Percentiles rank a stretch among this genome's conserved stretches.
Evolutionary conservation across 2,888 invertebrate genomes (phyloP).

Genomic region (Drymonia ruficornis): DNA sequence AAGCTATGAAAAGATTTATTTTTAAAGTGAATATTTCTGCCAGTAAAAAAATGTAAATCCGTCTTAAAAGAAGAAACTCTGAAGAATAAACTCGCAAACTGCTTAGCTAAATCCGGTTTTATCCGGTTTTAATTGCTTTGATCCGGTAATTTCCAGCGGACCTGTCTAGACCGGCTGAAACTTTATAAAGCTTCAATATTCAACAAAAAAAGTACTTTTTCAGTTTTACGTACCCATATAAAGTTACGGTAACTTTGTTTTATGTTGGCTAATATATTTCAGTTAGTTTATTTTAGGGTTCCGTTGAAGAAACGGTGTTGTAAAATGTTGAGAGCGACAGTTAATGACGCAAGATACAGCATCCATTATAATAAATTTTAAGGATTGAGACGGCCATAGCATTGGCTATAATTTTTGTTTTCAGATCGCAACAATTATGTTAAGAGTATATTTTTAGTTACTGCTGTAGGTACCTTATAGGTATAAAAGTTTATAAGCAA

Average conservation of each 20-base stretch:
- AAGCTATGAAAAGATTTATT: too few relatives aligned
- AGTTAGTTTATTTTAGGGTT: slow-evolving; percentile 4
- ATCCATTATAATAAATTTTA: slow-evolving; percentile 2
- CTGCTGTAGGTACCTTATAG: too few relatives aligned
- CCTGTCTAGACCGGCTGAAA: slow-evolving; percentile 25
- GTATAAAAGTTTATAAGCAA: too few relatives aligned
- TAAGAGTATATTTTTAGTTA: too few relatives aligned
- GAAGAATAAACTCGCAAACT: not conserved
- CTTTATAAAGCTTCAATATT: slow-evolving; percentile 16
- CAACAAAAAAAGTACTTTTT: not conserved
- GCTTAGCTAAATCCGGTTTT: slow-evolving; percentile 11
- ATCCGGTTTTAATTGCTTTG: slow-evolving; percentile 35
- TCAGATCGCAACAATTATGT: not conserved
- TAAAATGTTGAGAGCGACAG: slow-evolving; percentile 2
- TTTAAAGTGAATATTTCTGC: too few relatives aligned
- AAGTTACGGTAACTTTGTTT: slow-evolving; percentile 3
- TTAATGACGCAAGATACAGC: slow-evolving; percentile 1
- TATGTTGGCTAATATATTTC: slow-evolving; percentile 5
- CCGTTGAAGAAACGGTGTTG: not conserved
- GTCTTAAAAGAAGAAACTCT: not conserved
- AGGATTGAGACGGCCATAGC: not conserved
- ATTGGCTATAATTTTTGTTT: not conserved
- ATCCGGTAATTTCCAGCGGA: slow-evolving; percentile 24
- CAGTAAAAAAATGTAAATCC: not conserved
- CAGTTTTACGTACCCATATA: slow-evolving; percentile 11